phyloP scores from a whole-genome alignment of 2,888 invertebrate genomes.

The Eupithecia abbreviata region DNA sequence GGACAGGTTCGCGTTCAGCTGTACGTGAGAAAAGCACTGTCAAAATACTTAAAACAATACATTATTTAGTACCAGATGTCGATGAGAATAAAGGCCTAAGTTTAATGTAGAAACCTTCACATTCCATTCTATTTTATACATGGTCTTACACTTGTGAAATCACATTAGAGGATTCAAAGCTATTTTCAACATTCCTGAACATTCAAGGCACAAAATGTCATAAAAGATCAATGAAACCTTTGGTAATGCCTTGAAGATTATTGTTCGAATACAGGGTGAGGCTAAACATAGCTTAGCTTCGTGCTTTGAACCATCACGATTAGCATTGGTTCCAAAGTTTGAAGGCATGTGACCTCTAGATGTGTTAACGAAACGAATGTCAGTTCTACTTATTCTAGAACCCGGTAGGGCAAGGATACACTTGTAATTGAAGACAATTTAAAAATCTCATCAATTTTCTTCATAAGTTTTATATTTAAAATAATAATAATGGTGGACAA shows the following conservation, averaged over 20 bases:
- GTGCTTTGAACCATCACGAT: slow-evolving; percentile 18
- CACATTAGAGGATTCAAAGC: slow-evolving; percentile 9
- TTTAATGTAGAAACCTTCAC: slow-evolving; percentile 7
- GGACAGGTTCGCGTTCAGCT: too few species aligned
- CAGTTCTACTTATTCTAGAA: not conserved
- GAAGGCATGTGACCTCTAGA: slow-evolving; percentile 4
- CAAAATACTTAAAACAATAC: not conserved
- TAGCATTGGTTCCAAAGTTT: slow-evolving; percentile 4
- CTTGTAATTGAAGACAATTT: not conserved
- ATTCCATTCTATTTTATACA: not conserved
- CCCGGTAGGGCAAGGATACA: not conserved
- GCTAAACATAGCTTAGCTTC: slow-evolving; percentile 12
- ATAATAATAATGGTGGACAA: too few species aligned
- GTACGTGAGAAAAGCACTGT: not conserved
- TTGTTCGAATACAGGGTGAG: slow-evolving; percentile 2
- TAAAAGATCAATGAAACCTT: slow-evolving; percentile 32
- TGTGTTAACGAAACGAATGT: not conserved
- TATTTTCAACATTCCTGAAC: slow-evolving; percentile 23
- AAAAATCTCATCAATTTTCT: not conserved
- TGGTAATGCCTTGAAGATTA: slow-evolving; percentile 19
- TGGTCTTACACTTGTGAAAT: slow-evolving; percentile 10
- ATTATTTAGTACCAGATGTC: not conserved
- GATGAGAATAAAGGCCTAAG: not conserved
- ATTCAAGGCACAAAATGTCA: slow-evolving; percentile 13
- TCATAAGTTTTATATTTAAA: not conserved